Conservation (phyloP, 2,113 vertebrate species). For the Nymphicus hollandicus region DNA sequence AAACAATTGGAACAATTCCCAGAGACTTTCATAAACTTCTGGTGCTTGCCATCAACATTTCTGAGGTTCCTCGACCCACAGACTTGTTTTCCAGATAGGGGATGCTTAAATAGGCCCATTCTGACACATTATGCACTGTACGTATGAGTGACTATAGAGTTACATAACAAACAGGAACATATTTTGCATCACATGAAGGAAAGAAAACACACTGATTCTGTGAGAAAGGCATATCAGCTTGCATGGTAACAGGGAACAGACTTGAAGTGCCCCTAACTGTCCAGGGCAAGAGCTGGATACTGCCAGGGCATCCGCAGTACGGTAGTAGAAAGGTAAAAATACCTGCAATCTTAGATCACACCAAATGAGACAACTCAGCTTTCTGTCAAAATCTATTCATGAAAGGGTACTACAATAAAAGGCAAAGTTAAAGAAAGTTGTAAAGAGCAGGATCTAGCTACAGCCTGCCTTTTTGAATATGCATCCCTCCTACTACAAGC, state of each 20-base stretch:
- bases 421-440: neutral
- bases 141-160: neutral
- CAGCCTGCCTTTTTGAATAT: neutral
- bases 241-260: neutral
- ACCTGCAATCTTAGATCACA: neutral
- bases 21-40: neutral
- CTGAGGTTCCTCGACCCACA: neutral
- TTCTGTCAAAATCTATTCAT: neutral
- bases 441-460: neutral
- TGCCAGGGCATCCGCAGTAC: neutral
- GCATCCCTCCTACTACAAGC: conserved; percentile 5
- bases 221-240: neutral
- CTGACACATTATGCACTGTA: neutral
- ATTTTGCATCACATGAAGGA: neutral
- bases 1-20: neutral
- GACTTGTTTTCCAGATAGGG: neutral
- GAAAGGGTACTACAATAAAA: neutral
- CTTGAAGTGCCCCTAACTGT: neutral
- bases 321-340: neutral
- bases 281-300: neutral
- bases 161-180: neutral
- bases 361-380: neutral
- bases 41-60: neutral
- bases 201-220: neutral
- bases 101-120: neutral